Base-by-base conservation (phyloP, 2,113 vertebrate species). In the Pollimyrus isidori region DNA sequence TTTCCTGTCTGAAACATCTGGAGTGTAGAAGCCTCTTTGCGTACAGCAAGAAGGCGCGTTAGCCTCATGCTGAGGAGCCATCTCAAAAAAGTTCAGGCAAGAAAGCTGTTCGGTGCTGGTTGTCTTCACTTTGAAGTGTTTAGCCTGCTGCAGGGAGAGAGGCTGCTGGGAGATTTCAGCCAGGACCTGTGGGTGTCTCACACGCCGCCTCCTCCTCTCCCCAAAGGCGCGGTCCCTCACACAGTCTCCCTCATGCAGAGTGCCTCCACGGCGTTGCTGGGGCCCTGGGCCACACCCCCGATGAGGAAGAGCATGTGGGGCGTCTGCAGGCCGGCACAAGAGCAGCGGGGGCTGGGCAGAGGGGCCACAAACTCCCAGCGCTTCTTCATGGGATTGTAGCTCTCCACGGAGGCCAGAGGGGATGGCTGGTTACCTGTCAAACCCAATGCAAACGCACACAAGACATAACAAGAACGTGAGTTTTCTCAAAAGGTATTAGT, bases 211-310 rank as follows among this genome's bases (percentile, higher is more conserved):
- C 15, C n/a, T 26, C 26, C 50, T 84, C 73, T 39, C 7, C 42
- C 21, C 30, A 56, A n/a, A 17, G 26, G 39, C 13, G 17, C n/a
- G 9, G 11, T 83, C 62, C 87, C 88, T 99, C 97, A 99, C 92
- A 96, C 95, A 0, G 93, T 95, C 87, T 99, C 98, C 3, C 94
- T 94, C 87, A 98, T 92, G 93, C 97, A 97, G 76, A 99, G 95
- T 6, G 97, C 97, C 93, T 99, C 98, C 7, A 99, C 97, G 0
- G 97, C 97, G 0, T 96, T 93, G 87, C 98, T 99, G 93, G 98
- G 98, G 76, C 97, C 98, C 93, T 99, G 98, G 11, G 97, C 96
- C 62, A 99, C 98, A 7, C 98, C 98, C 0, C 98, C 98, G 0
- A 99, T 97, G 86, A 98, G 89, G 49, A 98, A 97, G 49, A 99